Conservation (phyloP, 1,140 invertebrate species). For the Trichomalopsis sarcophagae region DNA sequence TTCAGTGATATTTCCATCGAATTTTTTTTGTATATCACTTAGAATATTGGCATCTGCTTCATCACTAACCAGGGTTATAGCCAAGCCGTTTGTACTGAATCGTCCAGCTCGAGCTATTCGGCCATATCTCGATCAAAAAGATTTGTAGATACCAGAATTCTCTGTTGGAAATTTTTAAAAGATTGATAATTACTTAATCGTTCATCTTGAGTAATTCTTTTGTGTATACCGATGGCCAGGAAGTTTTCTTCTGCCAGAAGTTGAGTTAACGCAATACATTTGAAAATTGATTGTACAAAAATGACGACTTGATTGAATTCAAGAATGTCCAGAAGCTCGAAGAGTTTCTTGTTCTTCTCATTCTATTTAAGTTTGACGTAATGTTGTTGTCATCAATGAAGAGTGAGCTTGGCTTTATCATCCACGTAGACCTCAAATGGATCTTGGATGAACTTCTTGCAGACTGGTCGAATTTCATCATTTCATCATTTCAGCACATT, state of each 20-base stretch:
- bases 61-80: constrained; percentile 98
- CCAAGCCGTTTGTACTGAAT: constrained; percentile 98
- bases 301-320: constrained; percentile 99
- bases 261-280: constrained; percentile 97
- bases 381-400: constrained; percentile 99
- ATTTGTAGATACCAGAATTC: constrained; percentile 98
- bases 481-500: constrained; percentile 99
- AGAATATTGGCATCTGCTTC: constrained; percentile 97
- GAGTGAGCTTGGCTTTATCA: constrained; percentile 98
- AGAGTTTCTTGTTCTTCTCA: constrained; percentile 99
- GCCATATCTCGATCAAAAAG: constrained; percentile 98
- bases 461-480: constrained; percentile 98
- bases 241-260: constrained; percentile 99
- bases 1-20: constrained; percentile 98
- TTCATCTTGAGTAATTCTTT: constrained; percentile 99
- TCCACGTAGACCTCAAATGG: constrained; percentile 99
- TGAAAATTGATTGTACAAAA: constrained; percentile 99
- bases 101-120: constrained; percentile 97
- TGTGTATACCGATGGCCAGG: constrained; percentile 99
- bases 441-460: constrained; percentile 99
- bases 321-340: constrained; percentile 98
- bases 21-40: constrained; percentile 98
- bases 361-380: constrained; percentile 99
- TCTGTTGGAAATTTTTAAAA: constrained; percentile 98
- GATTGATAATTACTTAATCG: constrained; percentile 96